Base-by-base conservation (phyloP, 2,797 vertebrate species). In the Lemur catta region DNA sequence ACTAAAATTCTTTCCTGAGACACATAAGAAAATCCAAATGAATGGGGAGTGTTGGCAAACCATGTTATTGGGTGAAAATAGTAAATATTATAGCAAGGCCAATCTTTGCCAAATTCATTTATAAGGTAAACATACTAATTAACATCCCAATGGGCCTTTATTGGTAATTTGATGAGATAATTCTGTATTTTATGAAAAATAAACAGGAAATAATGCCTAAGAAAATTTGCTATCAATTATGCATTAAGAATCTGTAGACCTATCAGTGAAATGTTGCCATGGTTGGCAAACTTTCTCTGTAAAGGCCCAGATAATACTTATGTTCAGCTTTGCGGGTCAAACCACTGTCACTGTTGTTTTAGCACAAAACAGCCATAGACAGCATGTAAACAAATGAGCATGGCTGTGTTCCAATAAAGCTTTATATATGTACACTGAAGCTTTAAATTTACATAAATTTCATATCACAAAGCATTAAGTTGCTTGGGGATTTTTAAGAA, bases 251-350 rank as follows among this genome's bases (percentile, higher is more conserved):
- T 89, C 35, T 38, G 1, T 33, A 33, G n/a, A 33, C 13, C 41
- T 26, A 57, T 38, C 35, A 57, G 28, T 41, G 52, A 55, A 57
- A 28, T 57, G 4, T 17, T 30, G 4, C 22, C 13, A 1, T 3
- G 0, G 0, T 59, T n/a, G n/a, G 2, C 46, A 48, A n/a, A 33
- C 28, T 2, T 50, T 69, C 11, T 33, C 33, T 43, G 6, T 26
- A 43, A 75, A 79, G n/a, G 48, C 33, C 15, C 50, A 88, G 67
- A 22, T 6, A 13, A 8, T 65, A 35, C 9, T 84, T 67, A 38
- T 13, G 24, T 82, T 88, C 1, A 15, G 3, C 9, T 85, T n/a
- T 69, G 13, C 24, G 3, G 33, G 18, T 35, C n/a, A 48, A 75
- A 69, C 11, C 63, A 18, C 18, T 69, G 2, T 79, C 33, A 88